Percentiles rank a stretch among this genome's conserved stretches.
phyloP scores from a whole-genome alignment of 2,113 vertebrate species.

The Anhinga rufa region DNA sequence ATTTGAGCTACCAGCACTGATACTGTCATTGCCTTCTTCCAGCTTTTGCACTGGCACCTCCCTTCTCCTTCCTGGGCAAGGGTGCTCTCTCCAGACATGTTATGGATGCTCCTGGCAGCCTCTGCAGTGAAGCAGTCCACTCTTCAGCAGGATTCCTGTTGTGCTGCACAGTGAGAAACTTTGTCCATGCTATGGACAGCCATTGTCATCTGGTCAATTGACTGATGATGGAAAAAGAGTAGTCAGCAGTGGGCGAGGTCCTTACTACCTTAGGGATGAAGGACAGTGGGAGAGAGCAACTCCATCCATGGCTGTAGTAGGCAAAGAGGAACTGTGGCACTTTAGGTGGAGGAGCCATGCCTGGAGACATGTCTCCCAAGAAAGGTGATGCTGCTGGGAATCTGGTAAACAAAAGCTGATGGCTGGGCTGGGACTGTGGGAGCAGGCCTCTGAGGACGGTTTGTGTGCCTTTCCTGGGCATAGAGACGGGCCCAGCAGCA shows the following conservation, averaged over 20 bases:
- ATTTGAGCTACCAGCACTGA: not conserved
- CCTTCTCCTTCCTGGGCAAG: not conserved
- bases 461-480: not conserved
- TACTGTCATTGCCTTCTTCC: too few relatives aligned
- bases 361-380: not conserved
- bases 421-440: not conserved
- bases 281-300: not conserved
- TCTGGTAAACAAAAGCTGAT: not conserved
- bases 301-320: not conserved
- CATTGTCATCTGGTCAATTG: not conserved
- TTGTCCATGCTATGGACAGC: not conserved
- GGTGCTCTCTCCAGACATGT: not conserved
- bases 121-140: not conserved
- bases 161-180: not conserved
- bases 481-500: not conserved
- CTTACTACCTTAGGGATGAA: not conserved
- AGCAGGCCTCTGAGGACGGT: not conserved
- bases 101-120: not conserved
- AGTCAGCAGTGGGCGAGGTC: not conserved
- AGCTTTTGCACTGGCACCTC: not conserved
- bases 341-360: not conserved
- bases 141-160: not conserved
- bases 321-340: not conserved
- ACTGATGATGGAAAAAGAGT: not conserved
- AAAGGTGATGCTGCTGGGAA: not conserved